Percentiles rank a stretch among this genome's conserved stretches.
Evolutionary conservation across 2,888 invertebrate species (phyloP).

Genomic region (Siphlonurus alternatus): DNA sequence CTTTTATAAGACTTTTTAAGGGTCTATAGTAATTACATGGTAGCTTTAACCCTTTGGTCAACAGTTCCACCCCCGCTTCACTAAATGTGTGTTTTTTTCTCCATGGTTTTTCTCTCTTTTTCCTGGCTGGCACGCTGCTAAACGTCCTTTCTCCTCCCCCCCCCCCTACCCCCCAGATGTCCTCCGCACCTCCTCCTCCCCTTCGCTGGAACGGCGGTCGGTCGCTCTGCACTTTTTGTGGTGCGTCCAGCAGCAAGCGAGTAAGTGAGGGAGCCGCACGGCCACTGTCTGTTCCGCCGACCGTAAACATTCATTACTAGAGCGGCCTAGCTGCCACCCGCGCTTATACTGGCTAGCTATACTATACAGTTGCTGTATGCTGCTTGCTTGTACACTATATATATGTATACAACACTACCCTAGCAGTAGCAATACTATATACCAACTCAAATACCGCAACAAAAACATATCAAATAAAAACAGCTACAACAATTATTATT

Average conservation of each 20-base stretch:
- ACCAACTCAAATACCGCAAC: neutral
- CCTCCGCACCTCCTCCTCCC: too few relatives aligned
- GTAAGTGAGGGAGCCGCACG: too few relatives aligned
- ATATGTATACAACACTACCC: too few relatives aligned
- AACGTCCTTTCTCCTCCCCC: neutral
- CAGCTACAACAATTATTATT: neutral
- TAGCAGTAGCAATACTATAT: neutral
- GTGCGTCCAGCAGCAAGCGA: too few relatives aligned
- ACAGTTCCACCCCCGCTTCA: neutral
- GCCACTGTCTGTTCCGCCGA: neutral
- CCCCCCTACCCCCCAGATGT: neutral
- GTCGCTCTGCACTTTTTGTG: too few relatives aligned
- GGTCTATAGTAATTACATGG: neutral
- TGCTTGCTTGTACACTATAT: too few relatives aligned
- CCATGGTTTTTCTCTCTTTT: too few relatives aligned
- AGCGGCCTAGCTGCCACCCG: neutral
- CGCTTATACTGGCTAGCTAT: too few relatives aligned
- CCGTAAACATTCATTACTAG: slow-evolving; percentile 1
- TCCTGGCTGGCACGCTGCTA: neutral
- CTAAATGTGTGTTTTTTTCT: neutral
- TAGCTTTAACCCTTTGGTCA: neutral
- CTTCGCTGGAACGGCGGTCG: too few relatives aligned
- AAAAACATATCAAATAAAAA: neutral
- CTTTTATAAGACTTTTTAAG: neutral
- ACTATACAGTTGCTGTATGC: too few relatives aligned